phyloP scores from a whole-genome alignment of 1,140 invertebrate species.

The Probaryconus sp. region DNA sequence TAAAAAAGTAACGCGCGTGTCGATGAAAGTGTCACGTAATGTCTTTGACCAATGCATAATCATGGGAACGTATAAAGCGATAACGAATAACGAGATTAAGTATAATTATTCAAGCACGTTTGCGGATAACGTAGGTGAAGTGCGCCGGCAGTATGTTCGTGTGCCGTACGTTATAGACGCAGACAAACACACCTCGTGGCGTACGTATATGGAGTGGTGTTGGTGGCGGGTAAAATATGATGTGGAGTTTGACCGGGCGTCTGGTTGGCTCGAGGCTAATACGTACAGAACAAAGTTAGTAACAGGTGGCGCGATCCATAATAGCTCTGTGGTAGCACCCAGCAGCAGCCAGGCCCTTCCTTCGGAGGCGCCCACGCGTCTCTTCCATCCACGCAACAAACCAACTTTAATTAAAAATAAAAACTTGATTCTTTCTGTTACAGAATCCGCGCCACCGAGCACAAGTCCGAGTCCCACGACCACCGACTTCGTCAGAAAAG shows the following conservation, averaged over 20 bases:
- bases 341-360: not conserved
- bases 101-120: constrained; percentile 74
- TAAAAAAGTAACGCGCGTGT: not conserved
- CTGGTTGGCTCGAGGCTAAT: constrained; percentile 69
- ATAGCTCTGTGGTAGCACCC: constrained; percentile 55
- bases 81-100: constrained; percentile 70
- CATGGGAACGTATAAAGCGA: constrained; percentile 26
- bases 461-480: constrained; percentile 80
- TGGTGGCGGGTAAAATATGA: constrained; percentile 70
- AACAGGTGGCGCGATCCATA: constrained; percentile 77
- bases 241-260: constrained; percentile 67
- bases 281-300: constrained; percentile 74
- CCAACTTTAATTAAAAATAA: constrained; percentile 72
- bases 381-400: constrained; percentile 1
- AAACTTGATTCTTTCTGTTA: constrained; percentile 73
- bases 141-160: constrained; percentile 5
- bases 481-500: constrained; percentile 77
- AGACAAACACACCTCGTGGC: constrained; percentile 2
- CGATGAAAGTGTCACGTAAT: constrained; percentile 35
- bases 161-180: not conserved
- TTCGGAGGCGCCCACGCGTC: constrained; percentile 35
- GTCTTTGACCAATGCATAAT: constrained; percentile 31
- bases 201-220: not conserved
- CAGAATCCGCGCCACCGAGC: constrained; percentile 79
- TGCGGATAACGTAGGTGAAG: constrained; percentile 34